These are phyloP conservation scores for Onychomys torridus DNA, from an alignment of 2,797 vertebrate species.

Conservation along the genomic window DNA sequence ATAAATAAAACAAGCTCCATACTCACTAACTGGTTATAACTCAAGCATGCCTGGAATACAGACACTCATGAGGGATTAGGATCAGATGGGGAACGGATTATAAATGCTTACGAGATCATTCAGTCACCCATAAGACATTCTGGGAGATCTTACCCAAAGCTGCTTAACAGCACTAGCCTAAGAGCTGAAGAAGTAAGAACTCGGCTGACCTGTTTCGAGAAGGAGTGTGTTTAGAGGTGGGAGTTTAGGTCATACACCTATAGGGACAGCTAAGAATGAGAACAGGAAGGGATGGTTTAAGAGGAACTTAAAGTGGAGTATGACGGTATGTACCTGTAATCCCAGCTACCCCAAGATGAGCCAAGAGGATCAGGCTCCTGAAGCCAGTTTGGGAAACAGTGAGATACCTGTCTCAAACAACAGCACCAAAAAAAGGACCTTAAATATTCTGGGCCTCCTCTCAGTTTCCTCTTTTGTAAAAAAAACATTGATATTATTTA, in stretches of 20 bases:
- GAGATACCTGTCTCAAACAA: background rate
- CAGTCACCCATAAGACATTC: conserved; percentile 58
- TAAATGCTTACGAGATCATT: conserved; percentile 48
- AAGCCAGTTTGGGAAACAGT: background rate
- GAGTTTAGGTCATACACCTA: conserved; percentile 11
- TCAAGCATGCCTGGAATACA: conserved; percentile 28
- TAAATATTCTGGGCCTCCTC: background rate
- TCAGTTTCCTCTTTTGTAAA: background rate
- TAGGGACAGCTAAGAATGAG: conserved; percentile 60
- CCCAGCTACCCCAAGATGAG: background rate
- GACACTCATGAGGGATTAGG: conserved; percentile 41
- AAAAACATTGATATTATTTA: background rate
- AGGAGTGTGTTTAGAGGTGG: background rate
- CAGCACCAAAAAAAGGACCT: background rate
- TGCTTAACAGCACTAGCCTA: conserved; percentile 48
- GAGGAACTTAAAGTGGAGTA: background rate
- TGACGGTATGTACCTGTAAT: background rate
- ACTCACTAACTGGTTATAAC: conserved; percentile 45
- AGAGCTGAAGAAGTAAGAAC: conserved; percentile 48
- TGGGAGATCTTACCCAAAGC: conserved; percentile 57
- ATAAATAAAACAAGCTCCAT: background rate
- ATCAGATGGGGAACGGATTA: conserved; percentile 66
- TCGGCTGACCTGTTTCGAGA: conserved; percentile 15
- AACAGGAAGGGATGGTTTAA: background rate
- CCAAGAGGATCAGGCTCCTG: background rate